phyloP scores from a whole-genome alignment of 2,797 vertebrate genomes.

The Anguilla megastoma region DNA sequence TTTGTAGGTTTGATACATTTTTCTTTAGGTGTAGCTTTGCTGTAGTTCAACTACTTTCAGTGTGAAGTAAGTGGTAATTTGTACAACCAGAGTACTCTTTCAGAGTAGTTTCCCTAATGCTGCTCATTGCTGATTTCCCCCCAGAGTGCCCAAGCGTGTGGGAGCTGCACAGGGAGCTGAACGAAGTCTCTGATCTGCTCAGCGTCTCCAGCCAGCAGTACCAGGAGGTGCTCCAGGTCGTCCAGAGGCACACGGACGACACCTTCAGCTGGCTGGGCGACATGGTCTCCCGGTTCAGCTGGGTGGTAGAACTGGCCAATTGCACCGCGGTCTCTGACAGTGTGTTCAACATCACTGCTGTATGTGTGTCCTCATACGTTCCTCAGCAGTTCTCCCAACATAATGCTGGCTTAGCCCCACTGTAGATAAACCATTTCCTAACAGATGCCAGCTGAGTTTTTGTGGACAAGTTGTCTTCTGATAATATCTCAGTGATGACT shows the following conservation, averaged over 20 bases:
- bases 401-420: neutral
- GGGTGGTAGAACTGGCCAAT: conserved; percentile 74
- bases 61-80: no score
- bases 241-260: conserved; percentile 73
- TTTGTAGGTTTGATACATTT: no score
- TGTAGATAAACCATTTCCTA: no score
- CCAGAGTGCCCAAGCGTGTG: conserved; percentile 77
- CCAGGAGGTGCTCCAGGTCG: conserved; percentile 72
- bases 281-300: conserved; percentile 75
- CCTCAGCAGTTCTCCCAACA: neutral
- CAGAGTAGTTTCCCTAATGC: no score
- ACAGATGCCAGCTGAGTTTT: neutral
- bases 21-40: no score
- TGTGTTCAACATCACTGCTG: conserved; percentile 72
- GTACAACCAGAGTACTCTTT: no score
- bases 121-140: neutral
- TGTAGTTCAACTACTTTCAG: no score
- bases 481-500: neutral
- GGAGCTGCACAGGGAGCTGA: conserved; percentile 71
- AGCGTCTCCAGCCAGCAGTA: conserved; percentile 77
- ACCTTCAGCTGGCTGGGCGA: conserved; percentile 68
- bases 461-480: neutral
- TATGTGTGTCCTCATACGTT: conserved; percentile 46
- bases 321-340: conserved; percentile 52
- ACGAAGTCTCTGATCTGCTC: conserved; percentile 75